phyloP scores from a whole-genome alignment of 2,797 vertebrate genomes.

The Sternarchorhynchus goeldii region DNA sequence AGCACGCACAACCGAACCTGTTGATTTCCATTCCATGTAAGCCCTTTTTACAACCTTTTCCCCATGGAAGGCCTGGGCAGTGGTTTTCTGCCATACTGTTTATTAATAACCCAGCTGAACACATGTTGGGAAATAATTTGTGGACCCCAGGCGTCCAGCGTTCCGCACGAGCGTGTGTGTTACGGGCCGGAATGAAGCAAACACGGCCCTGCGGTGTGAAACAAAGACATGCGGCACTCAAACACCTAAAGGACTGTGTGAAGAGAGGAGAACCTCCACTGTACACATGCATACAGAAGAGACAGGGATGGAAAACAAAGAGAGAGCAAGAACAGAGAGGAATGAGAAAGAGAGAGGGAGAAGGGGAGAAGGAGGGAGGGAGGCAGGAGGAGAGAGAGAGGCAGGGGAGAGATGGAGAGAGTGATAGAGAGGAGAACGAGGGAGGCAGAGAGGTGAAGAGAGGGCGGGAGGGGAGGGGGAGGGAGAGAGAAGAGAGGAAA shows the following conservation, averaged over 20 bases:
- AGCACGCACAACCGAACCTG: conserved; percentile 18
- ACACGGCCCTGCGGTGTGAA: conserved; percentile 35
- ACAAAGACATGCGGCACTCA: conserved; percentile 19
- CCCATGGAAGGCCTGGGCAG: conserved; percentile 14
- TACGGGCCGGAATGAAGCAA: conserved; percentile 52
- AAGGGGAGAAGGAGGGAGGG: not conserved
- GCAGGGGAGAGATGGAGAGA: conserved; percentile 13
- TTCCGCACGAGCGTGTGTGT: conserved; percentile 54
- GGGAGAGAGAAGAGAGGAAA: not conserved
- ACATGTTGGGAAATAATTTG: conserved; percentile 58
- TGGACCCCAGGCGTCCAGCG: conserved; percentile 41
- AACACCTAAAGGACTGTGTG: conserved; percentile 52
- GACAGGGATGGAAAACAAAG: not conserved
- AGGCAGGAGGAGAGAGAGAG: conserved; percentile 3
- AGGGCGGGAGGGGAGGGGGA: conserved; percentile 1
- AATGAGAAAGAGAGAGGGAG: too few relatives aligned
- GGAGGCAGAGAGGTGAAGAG: conserved; percentile 6
- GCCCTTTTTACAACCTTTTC: conserved; percentile 40
- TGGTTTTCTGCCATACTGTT: conserved; percentile 27
- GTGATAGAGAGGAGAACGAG: conserved; percentile 13
- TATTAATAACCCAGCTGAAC: conserved; percentile 61
- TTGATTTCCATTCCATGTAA: conserved; percentile 37
- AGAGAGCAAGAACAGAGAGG: not conserved
- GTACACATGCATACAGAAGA: not conserved
- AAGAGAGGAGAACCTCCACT: conserved; percentile 12